These are phyloP conservation scores for Macropodus opercularis DNA, from an alignment of 2,797 vertebrate species.

Conservation along the genomic window DNA sequence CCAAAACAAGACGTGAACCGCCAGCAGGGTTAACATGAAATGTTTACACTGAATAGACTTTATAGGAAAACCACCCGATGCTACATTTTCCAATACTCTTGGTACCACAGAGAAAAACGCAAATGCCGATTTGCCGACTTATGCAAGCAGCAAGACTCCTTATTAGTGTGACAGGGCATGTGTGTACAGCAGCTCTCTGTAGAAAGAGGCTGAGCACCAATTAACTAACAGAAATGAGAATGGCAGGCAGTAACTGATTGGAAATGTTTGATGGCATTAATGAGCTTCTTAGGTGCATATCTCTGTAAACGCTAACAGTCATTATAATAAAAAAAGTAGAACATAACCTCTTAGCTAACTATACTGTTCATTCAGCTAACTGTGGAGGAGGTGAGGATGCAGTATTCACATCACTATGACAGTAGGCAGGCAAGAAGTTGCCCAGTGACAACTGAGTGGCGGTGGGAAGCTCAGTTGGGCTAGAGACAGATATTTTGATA, in stretches of 20 bases:
- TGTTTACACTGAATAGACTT: conserved; percentile 58
- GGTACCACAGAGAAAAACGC: conserved; percentile 24
- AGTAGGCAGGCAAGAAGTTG: neutral
- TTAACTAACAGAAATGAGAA: conserved; percentile 29
- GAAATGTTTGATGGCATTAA: conserved; percentile 54
- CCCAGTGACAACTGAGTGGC: conserved; percentile 1
- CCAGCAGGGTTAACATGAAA: conserved; percentile 50
- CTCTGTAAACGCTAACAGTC: neutral
- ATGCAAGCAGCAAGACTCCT: conserved; percentile 3
- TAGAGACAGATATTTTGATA: neutral
- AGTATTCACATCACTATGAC: neutral
- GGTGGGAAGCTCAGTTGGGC: neutral
- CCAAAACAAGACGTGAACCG: conserved; percentile 32
- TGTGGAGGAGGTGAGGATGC: conserved; percentile 16
- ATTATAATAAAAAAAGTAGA: too few relatives aligned
- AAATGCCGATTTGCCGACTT: neutral
- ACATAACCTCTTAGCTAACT: too few relatives aligned
- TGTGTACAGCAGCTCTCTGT: conserved; percentile 30
- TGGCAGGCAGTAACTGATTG: conserved; percentile 39
- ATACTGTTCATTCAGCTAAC: conserved; percentile 7
- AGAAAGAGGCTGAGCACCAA: conserved; percentile 20
- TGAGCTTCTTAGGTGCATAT: conserved; percentile 10
- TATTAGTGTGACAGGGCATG: neutral
- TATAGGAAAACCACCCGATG: conserved; percentile 47
- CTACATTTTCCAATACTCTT: conserved; percentile 37